Base-by-base conservation (phyloP, 2,113 vertebrate species). In the Heliornis fulica region DNA sequence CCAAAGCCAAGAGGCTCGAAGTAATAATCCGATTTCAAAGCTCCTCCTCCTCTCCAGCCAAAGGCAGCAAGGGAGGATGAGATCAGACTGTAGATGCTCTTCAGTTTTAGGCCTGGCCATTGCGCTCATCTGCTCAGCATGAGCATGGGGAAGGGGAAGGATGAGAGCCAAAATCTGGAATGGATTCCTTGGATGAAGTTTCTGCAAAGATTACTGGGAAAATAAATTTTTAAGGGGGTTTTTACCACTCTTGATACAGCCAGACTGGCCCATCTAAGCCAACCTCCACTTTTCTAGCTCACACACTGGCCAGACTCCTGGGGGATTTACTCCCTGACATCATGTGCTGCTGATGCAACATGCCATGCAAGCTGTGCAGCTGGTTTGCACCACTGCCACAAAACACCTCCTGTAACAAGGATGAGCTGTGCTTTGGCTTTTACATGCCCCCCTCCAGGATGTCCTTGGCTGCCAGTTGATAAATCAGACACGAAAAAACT, bases 1-100 rank as follows among this genome's bases (percentile, higher is more conserved):
- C 90, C 91, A 97, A 96, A 97, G 96, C 92, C 94, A 97, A 96
- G 89, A 96, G 95, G 90, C 95, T 97, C 78, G 92, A 97, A 96
- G 83, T 95, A 96, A 97, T 96, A 97, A 97, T 96, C 95, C 90
- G 95, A 96, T 97, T 96, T 97, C 88, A 96, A 97, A 96, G 90
- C 95, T 93, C 93, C 89, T 96, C 93, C 89, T 93, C 90, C 92
- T 96, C 91, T 94, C 86, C 83, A 91, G 93, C 90, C 96, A 96
- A 93, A 93, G 94, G 95, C 94, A 96, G 87, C 83, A 70, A 95
- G 91, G 79, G 94, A 95, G 92, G 94, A 97, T 96, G 96, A 97
- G 95, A 96, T 97, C 95, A 97, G 93, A 95, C 95, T 97, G 83
- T 95, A 92, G 95, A 97, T 96, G 90, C 93, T 95, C 95, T 80